Evolutionary conservation across 2,888 invertebrate species (phyloP), one percentile per base, ranked within the genome.

Genomic region (Alitta virens): DNA sequence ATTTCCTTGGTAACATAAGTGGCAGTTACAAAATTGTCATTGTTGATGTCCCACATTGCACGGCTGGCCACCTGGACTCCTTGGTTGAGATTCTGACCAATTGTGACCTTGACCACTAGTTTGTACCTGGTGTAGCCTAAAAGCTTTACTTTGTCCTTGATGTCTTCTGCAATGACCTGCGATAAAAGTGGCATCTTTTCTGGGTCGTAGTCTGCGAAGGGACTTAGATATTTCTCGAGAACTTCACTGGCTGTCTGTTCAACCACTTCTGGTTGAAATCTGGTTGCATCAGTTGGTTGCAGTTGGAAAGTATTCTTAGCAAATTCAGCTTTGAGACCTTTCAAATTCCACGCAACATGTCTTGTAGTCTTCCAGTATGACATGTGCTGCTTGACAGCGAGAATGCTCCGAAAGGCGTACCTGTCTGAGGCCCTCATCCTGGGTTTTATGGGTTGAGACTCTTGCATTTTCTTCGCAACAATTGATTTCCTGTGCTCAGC

Each of bases 121-220:
- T 59, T 59, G 40, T 59, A 59, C 9, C 59, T 27, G 2, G 33
- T 16, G 52, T 26, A 59, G 52, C 42, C 52, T 18, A 59, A 42
- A 3, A 14, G 23, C 26, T 59, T 59, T 25, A 59, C 59, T 23
- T 42, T 21, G 18, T 23, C 38, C 42, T 59, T 59, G 7, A 59
- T 51, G 18, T 59, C 59, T 14, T 59, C 59, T 18, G 59, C 33
- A 2, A 52, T 21, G 7, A 59, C 14, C 38, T 51, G 18, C 25
- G 59, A 9, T 18, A 59, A 25, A 14, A 24, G 49, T 1, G 52
- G 9, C 23, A 33, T 26, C 25, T 49, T 59, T 3, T 23, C 5
- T 1, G 59, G 52, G 38, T 59, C 12, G 26, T 52, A 59, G 2
- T 38, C 24, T 2, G 59, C 40, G 24, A 51, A 27, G 9, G 40